Conservation (phyloP, 2,888 invertebrate genomes). For the Marasmarcha lunaedactyla region DNA sequence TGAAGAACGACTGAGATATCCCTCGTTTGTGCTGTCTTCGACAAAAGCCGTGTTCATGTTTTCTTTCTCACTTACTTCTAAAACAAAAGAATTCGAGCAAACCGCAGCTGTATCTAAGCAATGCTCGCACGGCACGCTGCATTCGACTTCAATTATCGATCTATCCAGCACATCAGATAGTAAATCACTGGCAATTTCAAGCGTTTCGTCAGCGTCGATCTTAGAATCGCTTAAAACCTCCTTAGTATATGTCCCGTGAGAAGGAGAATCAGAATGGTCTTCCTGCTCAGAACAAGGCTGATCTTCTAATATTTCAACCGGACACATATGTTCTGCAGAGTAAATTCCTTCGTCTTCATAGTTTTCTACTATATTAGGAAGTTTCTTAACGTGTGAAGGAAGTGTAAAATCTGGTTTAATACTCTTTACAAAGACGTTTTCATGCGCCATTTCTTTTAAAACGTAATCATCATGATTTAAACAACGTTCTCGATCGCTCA, state of each 20-base stretch:
- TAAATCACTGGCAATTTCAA: constrained; percentile 11
- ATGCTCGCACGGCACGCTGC: constrained; percentile 3
- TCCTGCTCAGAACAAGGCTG: not conserved
- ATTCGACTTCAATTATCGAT: constrained; percentile 7
- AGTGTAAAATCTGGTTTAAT: not conserved
- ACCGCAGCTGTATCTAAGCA: constrained; percentile 10
- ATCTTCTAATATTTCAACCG: not conserved
- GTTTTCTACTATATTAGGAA: not conserved
- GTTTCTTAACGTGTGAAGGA: not conserved
- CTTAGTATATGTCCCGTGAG: not conserved
- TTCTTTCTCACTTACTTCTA: constrained; percentile 18
- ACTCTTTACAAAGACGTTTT: not conserved
- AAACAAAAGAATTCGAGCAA: constrained; percentile 23
- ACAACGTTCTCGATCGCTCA: constrained; percentile 7
- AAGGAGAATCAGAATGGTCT: not conserved
- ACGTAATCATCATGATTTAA: constrained; percentile 1
- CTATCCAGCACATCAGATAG: constrained; percentile 12
- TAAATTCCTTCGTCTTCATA: not conserved
- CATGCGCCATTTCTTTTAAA: no score
- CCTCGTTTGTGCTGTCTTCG: constrained; percentile 19
- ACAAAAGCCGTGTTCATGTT: constrained; percentile 49
- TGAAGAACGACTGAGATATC: constrained; percentile 23
- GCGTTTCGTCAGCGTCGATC: constrained; percentile 1
- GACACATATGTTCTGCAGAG: not conserved
- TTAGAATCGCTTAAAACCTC: not conserved